phyloP scores from a whole-genome alignment of 2,113 vertebrate genomes.

The Pterophyllum scalare region DNA sequence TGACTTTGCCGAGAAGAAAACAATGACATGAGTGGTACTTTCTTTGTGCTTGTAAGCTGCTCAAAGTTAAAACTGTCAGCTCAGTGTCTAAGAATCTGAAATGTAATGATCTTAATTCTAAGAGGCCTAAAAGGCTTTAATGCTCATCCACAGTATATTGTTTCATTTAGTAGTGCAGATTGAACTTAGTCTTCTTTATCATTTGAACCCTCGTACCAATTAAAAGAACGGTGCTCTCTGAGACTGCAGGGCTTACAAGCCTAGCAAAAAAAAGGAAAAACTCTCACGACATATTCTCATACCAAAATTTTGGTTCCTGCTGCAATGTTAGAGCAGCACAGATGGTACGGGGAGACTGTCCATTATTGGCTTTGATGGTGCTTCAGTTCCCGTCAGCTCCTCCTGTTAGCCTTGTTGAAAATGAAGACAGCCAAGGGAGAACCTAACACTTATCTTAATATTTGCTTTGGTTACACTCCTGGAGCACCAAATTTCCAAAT shows the following conservation, averaged over 20 bases:
- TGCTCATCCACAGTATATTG: constrained; percentile 9
- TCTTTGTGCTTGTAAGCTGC: constrained; percentile 10
- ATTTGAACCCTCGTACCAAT: background rate
- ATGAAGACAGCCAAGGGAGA: constrained; percentile 4
- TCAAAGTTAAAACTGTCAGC: constrained; percentile 3
- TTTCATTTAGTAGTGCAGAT: constrained; percentile 23
- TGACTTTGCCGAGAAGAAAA: background rate
- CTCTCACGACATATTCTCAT: background rate
- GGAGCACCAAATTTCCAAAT: background rate
- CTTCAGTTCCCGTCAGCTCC: background rate
- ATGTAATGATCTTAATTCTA: constrained; percentile 30
- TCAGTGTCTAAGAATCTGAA: constrained; percentile 25
- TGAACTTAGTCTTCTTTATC: constrained; percentile 6
- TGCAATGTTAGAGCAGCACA: background rate
- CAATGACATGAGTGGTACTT: background rate
- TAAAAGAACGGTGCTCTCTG: background rate
- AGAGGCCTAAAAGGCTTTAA: constrained; percentile 24
- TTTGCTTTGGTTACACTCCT: constrained; percentile 1
- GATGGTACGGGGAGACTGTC: background rate
- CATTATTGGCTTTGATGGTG: background rate
- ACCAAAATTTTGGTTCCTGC: background rate
- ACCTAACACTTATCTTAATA: background rate
- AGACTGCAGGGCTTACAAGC: background rate
- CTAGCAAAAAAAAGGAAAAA: background rate
- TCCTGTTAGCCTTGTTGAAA: constrained; percentile 9